Evolutionary conservation across 1,140 invertebrate genomes (phyloP).

Genomic region (Wasmannia auropunctata): DNA sequence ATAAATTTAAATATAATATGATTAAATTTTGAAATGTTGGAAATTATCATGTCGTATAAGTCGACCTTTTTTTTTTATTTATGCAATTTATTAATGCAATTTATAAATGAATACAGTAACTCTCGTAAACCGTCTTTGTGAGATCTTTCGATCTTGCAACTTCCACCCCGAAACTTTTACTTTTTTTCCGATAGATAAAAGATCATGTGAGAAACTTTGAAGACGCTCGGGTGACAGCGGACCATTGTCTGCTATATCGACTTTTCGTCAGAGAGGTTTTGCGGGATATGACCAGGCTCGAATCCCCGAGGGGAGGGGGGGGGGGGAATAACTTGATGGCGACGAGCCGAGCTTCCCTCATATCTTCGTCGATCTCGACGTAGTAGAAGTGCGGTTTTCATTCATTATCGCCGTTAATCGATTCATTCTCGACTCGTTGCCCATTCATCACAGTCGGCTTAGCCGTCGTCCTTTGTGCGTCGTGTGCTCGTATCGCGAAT

Average conservation of each 20-base stretch:
- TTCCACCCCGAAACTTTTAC: not conserved
- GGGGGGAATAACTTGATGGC: not conserved
- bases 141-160: not conserved
- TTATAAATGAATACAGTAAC: not conserved
- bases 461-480: not conserved
- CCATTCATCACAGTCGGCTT: constrained; percentile 22
- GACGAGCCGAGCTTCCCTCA: not conserved
- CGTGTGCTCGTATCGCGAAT: constrained; percentile 12
- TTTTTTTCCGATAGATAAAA: not conserved
- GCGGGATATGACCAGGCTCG: not conserved
- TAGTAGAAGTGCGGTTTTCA: not conserved
- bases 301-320: not conserved
- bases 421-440: constrained; percentile 40
- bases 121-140: not conserved
- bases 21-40: not conserved
- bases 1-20: not conserved
- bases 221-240: not conserved
- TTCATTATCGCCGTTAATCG: constrained; percentile 36
- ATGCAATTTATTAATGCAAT: too few relatives aligned
- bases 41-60: not conserved
- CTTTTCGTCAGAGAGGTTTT: constrained; percentile 19
- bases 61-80: not conserved
- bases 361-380: constrained; percentile 12
- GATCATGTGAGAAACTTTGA: not conserved
- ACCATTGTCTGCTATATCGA: constrained; percentile 29